phyloP scores from a whole-genome alignment of 2,888 invertebrate genomes.

The Ormyrus nitidulus region DNA sequence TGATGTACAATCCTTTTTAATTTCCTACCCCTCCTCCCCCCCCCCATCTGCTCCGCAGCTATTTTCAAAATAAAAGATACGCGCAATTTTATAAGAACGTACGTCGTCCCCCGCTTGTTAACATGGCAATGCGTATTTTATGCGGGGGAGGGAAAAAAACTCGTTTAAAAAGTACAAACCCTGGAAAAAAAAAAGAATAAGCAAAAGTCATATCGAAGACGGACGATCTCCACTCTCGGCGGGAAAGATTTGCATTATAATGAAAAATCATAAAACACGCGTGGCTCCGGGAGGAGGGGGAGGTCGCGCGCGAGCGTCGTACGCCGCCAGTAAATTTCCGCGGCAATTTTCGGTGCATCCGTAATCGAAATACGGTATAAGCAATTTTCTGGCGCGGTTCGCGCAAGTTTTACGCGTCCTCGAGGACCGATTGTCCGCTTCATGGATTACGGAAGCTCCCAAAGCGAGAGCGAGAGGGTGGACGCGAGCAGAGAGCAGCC shows the following conservation, averaged over 20 bases:
- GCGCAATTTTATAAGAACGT: neutral
- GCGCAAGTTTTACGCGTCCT: slow-evolving; percentile 67
- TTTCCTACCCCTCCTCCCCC: neutral
- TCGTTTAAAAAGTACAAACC: slow-evolving; percentile 13
- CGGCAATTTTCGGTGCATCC: slow-evolving; percentile 56
- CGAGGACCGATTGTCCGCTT: slow-evolving; percentile 68
- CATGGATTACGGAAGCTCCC: slow-evolving; percentile 53
- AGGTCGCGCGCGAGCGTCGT: neutral
- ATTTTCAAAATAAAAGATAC: too few species aligned
- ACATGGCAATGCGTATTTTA: neutral
- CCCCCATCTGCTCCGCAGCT: neutral
- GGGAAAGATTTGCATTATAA: slow-evolving; percentile 54
- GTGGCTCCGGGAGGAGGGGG: neutral
- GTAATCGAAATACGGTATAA: slow-evolving; percentile 57
- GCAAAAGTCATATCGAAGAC: slow-evolving; percentile 44
- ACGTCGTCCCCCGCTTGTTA: neutral
- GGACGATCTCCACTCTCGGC: slow-evolving; percentile 37
- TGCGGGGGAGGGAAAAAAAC: too few species aligned
- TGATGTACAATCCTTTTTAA: too few species aligned
- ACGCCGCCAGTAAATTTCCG: slow-evolving; percentile 44
- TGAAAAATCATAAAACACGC: slow-evolving; percentile 55
- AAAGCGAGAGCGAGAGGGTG: slow-evolving; percentile 50
- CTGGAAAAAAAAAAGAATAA: slow-evolving; percentile 6
- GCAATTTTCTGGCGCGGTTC: slow-evolving; percentile 55
- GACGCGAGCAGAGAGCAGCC: slow-evolving; percentile 55